phyloP scores from a whole-genome alignment of 1,140 invertebrate species.

The Zaprionus vittiger region DNA sequence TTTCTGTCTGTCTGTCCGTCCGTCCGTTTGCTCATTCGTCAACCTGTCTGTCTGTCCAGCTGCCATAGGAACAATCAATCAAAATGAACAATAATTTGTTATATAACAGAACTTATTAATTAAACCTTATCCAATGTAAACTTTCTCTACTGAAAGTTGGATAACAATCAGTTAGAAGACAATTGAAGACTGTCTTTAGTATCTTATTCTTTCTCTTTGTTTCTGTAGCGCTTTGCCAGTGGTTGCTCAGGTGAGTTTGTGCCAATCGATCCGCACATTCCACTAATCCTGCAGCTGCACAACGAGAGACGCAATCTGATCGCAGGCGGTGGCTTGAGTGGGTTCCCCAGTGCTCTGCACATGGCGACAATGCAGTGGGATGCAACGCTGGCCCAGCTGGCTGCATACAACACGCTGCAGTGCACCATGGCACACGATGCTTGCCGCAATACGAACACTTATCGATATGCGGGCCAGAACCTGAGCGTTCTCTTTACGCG shows the following conservation, averaged over 20 bases:
- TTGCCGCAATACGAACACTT: conserved; percentile 70
- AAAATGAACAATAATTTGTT: too few species aligned
- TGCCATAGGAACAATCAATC: too few species aligned
- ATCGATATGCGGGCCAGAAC: conserved; percentile 71
- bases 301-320: conserved; percentile 66
- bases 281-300: conserved; percentile 58
- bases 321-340: conserved; percentile 56
- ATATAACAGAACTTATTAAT: too few species aligned
- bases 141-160: too few species aligned
- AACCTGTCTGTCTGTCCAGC: too few species aligned
- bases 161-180: too few species aligned
- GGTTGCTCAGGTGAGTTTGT: conserved; percentile 66
- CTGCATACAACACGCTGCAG: conserved; percentile 67
- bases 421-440: conserved; percentile 75
- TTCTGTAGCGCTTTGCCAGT: conserved; percentile 54
- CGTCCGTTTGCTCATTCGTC: too few species aligned
- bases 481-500: conserved; percentile 62
- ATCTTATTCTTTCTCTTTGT: background rate
- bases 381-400: conserved; percentile 50
- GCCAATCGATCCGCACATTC: conserved; percentile 44
- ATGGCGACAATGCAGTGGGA: conserved; percentile 75
- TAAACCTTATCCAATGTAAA: too few species aligned
- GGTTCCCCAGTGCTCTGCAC: conserved; percentile 61
- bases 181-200: too few species aligned
- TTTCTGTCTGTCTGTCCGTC: too few species aligned